Percentiles rank a stretch among this genome's conserved stretches.
Evolutionary conservation across 2,113 vertebrate genomes (phyloP).

Genomic region (Corythaeola cristata): DNA sequence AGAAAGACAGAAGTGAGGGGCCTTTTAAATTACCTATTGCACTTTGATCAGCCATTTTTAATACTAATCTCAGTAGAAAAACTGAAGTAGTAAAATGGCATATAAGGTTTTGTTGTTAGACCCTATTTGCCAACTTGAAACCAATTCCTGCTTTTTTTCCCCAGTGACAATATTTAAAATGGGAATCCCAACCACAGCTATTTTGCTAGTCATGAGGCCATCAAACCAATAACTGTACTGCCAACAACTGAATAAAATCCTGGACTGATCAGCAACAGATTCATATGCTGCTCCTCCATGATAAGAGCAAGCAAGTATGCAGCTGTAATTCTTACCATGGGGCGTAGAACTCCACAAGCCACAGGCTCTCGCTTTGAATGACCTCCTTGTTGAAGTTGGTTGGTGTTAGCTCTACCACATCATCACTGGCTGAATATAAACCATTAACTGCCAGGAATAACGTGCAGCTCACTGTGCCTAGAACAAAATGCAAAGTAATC

Average conservation of each 20-base stretch:
- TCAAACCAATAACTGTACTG: neutral
- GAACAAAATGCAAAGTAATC: conserved; percentile 7
- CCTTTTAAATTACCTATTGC: neutral
- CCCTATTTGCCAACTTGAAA: neutral
- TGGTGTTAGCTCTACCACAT: conserved; percentile 90
- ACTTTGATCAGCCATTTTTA: neutral
- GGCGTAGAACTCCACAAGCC: conserved; percentile 96
- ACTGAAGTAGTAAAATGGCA: neutral
- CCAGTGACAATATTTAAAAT: neutral
- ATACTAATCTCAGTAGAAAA: neutral
- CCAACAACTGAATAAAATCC: neutral
- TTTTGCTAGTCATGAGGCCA: neutral
- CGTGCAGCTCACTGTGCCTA: conserved; percentile 85
- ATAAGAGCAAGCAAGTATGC: neutral
- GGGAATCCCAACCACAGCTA: neutral
- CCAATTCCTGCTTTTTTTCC: neutral
- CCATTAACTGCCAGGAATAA: conserved; percentile 80
- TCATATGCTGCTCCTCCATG: neutral
- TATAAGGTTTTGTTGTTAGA: neutral
- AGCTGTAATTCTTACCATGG: conserved; percentile 87
- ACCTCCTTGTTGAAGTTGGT: conserved; percentile 95
- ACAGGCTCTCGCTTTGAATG: conserved; percentile 89
- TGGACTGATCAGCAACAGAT: neutral
- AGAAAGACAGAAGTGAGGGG: neutral
- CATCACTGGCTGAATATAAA: conserved; percentile 88